Conservation (phyloP, 2,888 invertebrate genomes). For the Strigamia crassipes region DNA sequence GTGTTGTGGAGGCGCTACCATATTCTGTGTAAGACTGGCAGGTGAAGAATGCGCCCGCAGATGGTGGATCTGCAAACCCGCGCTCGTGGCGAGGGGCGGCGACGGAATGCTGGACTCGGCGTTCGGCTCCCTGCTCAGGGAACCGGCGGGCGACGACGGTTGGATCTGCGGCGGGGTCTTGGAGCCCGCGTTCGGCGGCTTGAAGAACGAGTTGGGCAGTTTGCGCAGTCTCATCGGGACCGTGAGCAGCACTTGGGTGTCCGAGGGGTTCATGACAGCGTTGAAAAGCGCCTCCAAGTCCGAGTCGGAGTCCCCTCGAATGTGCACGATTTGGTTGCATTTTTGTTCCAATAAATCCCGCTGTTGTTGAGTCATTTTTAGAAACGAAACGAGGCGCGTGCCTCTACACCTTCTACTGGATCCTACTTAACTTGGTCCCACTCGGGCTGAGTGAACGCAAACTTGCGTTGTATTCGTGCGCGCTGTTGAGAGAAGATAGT, state of each 20-base stretch:
- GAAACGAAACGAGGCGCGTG: not conserved
- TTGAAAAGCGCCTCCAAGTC: slow-evolving; percentile 95
- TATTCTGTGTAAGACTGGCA: slow-evolving; percentile 83
- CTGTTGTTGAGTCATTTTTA: slow-evolving; percentile 6
- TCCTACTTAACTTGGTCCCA: not conserved
- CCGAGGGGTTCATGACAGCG: slow-evolving; percentile 88
- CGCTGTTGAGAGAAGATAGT: not conserved
- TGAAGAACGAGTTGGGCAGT: slow-evolving; percentile 95
- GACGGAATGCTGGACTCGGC: slow-evolving; percentile 57
- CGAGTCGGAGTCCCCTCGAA: slow-evolving; percentile 93
- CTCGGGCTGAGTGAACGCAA: not conserved
- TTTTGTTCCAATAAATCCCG: slow-evolving; percentile 51
- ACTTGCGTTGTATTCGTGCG: not conserved
- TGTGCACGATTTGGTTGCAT: slow-evolving; percentile 71
- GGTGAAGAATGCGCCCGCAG: slow-evolving; percentile 95
- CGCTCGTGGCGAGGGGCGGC: not conserved
- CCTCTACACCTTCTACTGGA: not conserved
- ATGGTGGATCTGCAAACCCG: slow-evolving; percentile 72
- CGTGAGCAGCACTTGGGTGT: slow-evolving; percentile 78
- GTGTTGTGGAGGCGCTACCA: slow-evolving; percentile 61
- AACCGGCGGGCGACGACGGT: slow-evolving; percentile 79
- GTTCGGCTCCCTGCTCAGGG: slow-evolving; percentile 46
- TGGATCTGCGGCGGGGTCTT: slow-evolving; percentile 73
- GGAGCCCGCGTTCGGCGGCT: slow-evolving; percentile 91
- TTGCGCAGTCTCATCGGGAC: slow-evolving; percentile 95